Evolutionary conservation across 1,140 invertebrate genomes (phyloP).

Genomic region (Dreissena rostriformis): DNA sequence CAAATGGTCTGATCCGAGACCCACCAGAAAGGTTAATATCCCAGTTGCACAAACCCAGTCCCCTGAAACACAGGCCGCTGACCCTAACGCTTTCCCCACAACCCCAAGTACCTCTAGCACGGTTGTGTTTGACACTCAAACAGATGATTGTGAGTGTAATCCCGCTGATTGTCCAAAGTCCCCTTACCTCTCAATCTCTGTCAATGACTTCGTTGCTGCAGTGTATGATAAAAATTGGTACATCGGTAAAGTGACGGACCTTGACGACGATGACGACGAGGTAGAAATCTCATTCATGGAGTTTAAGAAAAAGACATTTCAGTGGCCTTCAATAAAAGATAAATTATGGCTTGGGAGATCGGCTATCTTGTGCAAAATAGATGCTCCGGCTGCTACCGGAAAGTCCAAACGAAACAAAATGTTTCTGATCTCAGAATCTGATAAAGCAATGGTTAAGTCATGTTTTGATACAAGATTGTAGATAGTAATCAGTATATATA

Average conservation of each 20-base stretch:
- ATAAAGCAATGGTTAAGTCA: no score
- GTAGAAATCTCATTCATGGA: slow-evolving; percentile 37
- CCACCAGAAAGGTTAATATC: no score
- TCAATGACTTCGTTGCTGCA: slow-evolving; percentile 46
- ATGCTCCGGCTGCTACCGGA: no score
- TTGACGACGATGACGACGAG: slow-evolving; percentile 39
- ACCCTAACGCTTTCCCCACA: slow-evolving; percentile 1
- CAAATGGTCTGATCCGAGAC: no score
- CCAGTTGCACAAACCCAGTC: no score
- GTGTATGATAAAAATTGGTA: slow-evolving; percentile 34
- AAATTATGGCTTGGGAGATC: neutral
- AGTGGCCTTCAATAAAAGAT: neutral
- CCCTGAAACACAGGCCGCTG: no score
- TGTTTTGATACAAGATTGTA: no score
- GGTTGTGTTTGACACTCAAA: slow-evolving; percentile 7
- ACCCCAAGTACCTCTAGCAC: neutral
- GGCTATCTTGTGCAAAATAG: slow-evolving; percentile 13
- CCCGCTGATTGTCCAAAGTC: neutral
- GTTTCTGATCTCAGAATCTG: no score
- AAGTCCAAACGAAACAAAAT: no score
- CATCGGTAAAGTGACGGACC: slow-evolving; percentile 33
- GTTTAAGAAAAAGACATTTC: slow-evolving; percentile 11
- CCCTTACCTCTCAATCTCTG: no score
- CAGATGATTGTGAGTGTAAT: neutral
- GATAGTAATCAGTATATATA: no score